Conservation (phyloP, 2,113 vertebrate species). For the Callaeas wilsoni region DNA sequence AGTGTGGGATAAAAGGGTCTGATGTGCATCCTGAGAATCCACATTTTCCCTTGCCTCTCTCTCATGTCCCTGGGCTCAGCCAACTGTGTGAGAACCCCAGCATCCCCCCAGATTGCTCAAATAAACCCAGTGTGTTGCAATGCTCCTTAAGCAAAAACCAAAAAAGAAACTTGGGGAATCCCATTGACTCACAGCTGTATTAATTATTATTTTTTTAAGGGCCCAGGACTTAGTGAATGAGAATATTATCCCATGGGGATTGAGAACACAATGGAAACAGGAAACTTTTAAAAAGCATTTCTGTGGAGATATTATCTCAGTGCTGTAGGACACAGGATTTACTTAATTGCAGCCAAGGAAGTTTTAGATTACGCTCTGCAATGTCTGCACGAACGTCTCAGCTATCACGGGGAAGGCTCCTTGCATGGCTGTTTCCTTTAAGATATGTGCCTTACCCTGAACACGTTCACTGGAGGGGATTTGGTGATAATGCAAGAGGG, state of each 20-base stretch:
- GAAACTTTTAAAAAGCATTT: slow-evolving; percentile 63
- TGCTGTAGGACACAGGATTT: slow-evolving; percentile 52
- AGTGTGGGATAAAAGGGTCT: not conserved
- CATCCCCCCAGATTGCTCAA: not conserved
- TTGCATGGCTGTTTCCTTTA: not conserved
- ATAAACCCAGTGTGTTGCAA: not conserved
- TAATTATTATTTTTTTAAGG: slow-evolving; percentile 13
- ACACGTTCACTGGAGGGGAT: not conserved
- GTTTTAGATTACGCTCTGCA: slow-evolving; percentile 54
- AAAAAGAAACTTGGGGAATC: slow-evolving; percentile 54
- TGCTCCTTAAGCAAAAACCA: not conserved
- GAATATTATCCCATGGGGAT: slow-evolving; percentile 53
- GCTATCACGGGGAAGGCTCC: slow-evolving; percentile 21
- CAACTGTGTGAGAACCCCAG: not conserved
- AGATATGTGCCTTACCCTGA: not conserved
- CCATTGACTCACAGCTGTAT: slow-evolving; percentile 54
- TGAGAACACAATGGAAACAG: slow-evolving; percentile 38
- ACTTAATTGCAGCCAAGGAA: slow-evolving; percentile 59
- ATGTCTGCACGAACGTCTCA: slow-evolving; percentile 20
- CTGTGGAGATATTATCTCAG: slow-evolving; percentile 57
- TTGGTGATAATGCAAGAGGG: not conserved
- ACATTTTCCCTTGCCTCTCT: not conserved
- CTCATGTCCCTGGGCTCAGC: not conserved
- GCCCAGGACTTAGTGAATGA: slow-evolving; percentile 20
- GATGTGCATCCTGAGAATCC: not conserved